phyloP scores from a whole-genome alignment of 2,888 invertebrate species.

The Ceriagrion tenellum region DNA sequence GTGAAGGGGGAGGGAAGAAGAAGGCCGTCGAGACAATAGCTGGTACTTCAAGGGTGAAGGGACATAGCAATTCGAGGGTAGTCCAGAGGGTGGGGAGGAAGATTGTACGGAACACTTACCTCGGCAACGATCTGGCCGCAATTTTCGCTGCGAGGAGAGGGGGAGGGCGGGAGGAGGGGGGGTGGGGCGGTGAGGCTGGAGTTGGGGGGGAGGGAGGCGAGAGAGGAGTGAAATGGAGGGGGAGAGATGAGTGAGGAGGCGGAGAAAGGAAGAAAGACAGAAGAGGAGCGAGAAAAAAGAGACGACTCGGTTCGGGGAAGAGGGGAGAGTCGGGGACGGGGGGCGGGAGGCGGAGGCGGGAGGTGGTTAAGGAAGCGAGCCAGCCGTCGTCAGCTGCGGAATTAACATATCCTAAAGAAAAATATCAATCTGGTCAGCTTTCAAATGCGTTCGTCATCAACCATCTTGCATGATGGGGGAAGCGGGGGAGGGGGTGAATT shows the following conservation, averaged over 20 bases:
- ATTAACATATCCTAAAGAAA: slow-evolving; percentile 62
- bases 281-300: background rate
- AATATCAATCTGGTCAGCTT: slow-evolving; percentile 66
- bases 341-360: background rate
- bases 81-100: slow-evolving; percentile 49
- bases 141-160: slow-evolving; percentile 44
- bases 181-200: background rate
- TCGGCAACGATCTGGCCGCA: slow-evolving; percentile 62
- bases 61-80: slow-evolving; percentile 64
- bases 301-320: background rate
- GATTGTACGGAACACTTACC: slow-evolving; percentile 66
- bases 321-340: background rate
- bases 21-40: slow-evolving; percentile 54
- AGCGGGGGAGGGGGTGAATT: background rate
- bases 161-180: background rate
- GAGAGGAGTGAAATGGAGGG: background rate
- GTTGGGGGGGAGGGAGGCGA: background rate
- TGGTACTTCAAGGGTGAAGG: slow-evolving; percentile 64
- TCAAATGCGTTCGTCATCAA: slow-evolving; percentile 62
- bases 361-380: background rate
- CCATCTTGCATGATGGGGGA: background rate
- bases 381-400: slow-evolving; percentile 55
- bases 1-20: background rate
- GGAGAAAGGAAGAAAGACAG: background rate
- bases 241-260: background rate